phyloP scores from a whole-genome alignment of 2,888 invertebrate genomes.

The Allygus modestus region DNA sequence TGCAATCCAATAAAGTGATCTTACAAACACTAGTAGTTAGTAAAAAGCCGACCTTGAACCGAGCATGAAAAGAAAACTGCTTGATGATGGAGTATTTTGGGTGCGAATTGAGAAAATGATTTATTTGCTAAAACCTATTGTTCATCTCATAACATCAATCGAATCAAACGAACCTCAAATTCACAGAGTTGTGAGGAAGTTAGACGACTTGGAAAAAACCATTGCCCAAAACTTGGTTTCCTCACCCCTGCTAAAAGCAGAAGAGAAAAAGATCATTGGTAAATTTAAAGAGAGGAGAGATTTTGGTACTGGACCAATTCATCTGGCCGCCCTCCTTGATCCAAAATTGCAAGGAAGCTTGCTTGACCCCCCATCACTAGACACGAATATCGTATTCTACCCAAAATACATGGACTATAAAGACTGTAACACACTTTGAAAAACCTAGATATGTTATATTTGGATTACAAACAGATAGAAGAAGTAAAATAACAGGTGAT shows the following conservation, averaged over 20 bases:
- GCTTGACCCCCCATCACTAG: no score
- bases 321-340: slow-evolving; percentile 63
- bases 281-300: slow-evolving; percentile 60
- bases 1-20: slow-evolving; percentile 58
- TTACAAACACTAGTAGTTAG: slow-evolving; percentile 62
- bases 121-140: slow-evolving; percentile 62
- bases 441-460: no score
- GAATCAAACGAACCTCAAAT: slow-evolving; percentile 64
- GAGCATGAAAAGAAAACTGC: slow-evolving; percentile 58
- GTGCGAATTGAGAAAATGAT: slow-evolving; percentile 62
- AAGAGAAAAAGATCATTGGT: slow-evolving; percentile 60
- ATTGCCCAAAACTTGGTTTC: slow-evolving; percentile 54
- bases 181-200: slow-evolving; percentile 60
- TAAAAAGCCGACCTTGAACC: slow-evolving; percentile 52
- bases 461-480: no score
- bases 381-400: no score
- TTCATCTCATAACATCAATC: slow-evolving; percentile 61
- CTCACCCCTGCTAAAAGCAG: slow-evolving; percentile 59
- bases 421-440: no score
- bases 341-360: slow-evolving; percentile 59
- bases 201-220: slow-evolving; percentile 47
- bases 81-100: slow-evolving; percentile 66
- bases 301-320: slow-evolving; percentile 61
- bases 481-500: no score
- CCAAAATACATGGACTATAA: no score